Evolutionary conservation across 2,113 vertebrate species (phyloP).

Genomic region (Ancistrus triradiatus): DNA sequence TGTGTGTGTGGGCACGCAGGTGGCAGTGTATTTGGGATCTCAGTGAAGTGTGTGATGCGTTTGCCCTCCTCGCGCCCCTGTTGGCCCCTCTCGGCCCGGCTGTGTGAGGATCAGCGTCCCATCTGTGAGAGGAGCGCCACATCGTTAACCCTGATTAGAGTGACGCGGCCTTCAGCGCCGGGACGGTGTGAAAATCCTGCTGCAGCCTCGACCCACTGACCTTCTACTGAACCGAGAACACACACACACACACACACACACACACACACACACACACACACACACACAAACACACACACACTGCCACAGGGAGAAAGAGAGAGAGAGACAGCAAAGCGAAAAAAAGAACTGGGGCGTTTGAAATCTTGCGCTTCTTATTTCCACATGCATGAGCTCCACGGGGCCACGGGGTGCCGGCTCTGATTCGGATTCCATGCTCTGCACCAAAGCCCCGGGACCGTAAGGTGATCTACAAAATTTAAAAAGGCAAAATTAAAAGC

Average conservation of each 20-base stretch:
- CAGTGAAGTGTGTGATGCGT: background rate
- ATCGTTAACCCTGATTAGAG: constrained; percentile 13
- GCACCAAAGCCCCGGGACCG: too few species aligned
- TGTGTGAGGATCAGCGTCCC: constrained; percentile 6
- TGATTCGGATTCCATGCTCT: too few species aligned
- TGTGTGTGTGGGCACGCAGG: background rate
- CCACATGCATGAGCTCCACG: too few species aligned
- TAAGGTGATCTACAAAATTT: too few species aligned
- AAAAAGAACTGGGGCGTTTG: background rate
- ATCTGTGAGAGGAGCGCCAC: background rate
- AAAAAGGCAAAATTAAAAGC: too few species aligned
- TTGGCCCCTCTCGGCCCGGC: background rate
- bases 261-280: background rate
- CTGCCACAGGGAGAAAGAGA: background rate
- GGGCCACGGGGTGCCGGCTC: too few species aligned
- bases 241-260: constrained; percentile 1
- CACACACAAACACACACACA: too few species aligned
- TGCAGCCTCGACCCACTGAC: constrained; percentile 8
- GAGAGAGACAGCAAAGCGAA: background rate
- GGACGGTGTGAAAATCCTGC: constrained; percentile 16
- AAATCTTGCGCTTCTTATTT: too few species aligned
- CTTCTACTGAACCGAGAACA: background rate
- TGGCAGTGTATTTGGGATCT: background rate
- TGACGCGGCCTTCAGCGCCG: background rate
- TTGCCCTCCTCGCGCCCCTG: background rate